Conservation (phyloP, 2,888 invertebrate genomes). For the Caenorhabditis sp. region DNA sequence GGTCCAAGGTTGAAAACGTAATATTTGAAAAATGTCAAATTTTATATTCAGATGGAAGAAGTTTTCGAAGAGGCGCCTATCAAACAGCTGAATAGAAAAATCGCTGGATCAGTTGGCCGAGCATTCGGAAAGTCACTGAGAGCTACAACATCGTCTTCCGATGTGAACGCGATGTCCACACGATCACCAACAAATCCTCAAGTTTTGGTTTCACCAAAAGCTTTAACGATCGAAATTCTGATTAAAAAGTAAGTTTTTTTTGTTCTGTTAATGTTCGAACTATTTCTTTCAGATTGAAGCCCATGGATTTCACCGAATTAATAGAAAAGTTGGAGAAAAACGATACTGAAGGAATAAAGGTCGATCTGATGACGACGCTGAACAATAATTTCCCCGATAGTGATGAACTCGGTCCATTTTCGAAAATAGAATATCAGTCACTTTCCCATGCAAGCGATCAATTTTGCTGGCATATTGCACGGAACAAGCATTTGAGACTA, state of each 20-base stretch:
- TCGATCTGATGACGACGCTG: conserved; percentile 62
- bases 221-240: conserved; percentile 61
- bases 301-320: conserved; percentile 52
- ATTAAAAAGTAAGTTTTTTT: conserved; percentile 49
- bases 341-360: conserved; percentile 61
- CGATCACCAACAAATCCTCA: conserved; percentile 48
- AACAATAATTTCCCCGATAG: conserved; percentile 61
- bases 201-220: conserved; percentile 61
- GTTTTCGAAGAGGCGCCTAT: conserved; percentile 61
- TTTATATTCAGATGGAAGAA: conserved; percentile 57
- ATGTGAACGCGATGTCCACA: conserved; percentile 12
- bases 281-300: conserved; percentile 45
- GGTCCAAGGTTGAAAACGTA: conserved; percentile 33
- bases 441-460: conserved; percentile 65
- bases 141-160: conserved; percentile 42
- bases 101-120: conserved; percentile 62
- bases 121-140: conserved; percentile 54
- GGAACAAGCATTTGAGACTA: conserved; percentile 51
- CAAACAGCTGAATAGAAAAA: conserved; percentile 49
- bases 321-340: conserved; percentile 61
- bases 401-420: conserved; percentile 55
- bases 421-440: conserved; percentile 45
- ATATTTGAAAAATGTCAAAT: background rate
- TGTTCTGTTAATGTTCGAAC: background rate
- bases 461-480: conserved; percentile 65